Conservation (phyloP, 1,140 invertebrate genomes). For the Drosophila teissieri region DNA sequence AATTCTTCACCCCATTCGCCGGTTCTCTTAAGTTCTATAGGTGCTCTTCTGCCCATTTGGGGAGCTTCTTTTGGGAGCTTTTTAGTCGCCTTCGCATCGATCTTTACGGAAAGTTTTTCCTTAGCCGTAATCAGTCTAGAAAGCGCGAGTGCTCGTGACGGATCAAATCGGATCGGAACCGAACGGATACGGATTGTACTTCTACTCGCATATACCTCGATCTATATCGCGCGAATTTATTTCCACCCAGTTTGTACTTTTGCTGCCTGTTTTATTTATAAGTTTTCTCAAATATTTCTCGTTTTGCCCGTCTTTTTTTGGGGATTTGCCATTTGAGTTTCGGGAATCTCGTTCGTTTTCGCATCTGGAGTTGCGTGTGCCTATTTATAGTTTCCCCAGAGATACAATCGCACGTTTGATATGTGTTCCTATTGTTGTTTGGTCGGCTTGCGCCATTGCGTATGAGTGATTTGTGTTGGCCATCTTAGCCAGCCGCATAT, state of each 20-base stretch:
- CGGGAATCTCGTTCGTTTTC: constrained; percentile 39
- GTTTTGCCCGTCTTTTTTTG: constrained; percentile 37
- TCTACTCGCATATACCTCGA: constrained; percentile 15
- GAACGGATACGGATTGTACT: constrained; percentile 28
- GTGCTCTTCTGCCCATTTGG: constrained; percentile 15
- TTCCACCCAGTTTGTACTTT: constrained; percentile 34
- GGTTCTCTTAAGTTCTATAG: constrained; percentile 37
- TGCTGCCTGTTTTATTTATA: constrained; percentile 66
- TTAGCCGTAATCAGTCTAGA: constrained; percentile 64
- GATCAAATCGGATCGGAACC: constrained; percentile 30
- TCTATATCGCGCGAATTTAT: constrained; percentile 26
- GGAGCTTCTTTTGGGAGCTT: constrained; percentile 54
- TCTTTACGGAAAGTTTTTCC: constrained; percentile 61
- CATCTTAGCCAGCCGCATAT: constrained; percentile 35
- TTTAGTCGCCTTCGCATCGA: constrained; percentile 44
- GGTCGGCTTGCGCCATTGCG: constrained; percentile 64
- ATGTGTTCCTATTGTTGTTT: constrained; percentile 69
- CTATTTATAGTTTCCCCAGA: constrained; percentile 66
- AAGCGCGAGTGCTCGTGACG: constrained; percentile 49
- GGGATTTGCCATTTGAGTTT: constrained; percentile 64
- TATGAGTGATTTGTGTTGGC: constrained; percentile 76
- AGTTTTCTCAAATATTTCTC: constrained; percentile 42
- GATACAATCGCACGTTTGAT: constrained; percentile 28
- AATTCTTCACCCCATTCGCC: constrained; percentile 5
- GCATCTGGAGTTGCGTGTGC: constrained; percentile 55